Conservation (phyloP, 2,113 vertebrate species). For the Dasyornis broadbenti region DNA sequence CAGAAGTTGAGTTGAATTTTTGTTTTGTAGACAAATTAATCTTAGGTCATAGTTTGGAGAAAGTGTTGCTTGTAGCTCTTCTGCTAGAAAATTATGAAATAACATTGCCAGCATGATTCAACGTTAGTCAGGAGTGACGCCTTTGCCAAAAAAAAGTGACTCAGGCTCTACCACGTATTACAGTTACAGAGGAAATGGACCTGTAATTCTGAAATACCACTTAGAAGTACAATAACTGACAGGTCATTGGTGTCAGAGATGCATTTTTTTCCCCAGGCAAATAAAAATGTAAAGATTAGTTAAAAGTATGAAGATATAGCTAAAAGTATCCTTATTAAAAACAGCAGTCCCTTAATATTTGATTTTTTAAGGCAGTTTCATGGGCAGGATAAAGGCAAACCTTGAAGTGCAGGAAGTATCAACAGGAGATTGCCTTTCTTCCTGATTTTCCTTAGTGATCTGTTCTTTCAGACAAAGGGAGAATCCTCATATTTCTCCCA, state of each 20-base stretch:
- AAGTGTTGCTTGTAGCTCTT: neutral
- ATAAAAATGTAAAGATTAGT: neutral
- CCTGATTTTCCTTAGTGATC: neutral
- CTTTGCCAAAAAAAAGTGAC: neutral
- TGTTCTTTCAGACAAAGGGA: neutral
- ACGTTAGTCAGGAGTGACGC: neutral
- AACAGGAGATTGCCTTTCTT: neutral
- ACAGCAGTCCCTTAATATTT: neutral
- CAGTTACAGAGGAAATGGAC: neutral
- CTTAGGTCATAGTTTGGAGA: neutral
- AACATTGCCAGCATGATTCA: neutral
- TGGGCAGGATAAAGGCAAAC: neutral
- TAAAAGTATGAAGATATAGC: neutral
- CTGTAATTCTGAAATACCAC: neutral
- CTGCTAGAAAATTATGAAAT: neutral
- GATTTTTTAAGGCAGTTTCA: neutral
- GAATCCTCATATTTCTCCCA: neutral
- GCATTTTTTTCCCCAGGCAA: neutral
- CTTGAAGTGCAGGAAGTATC: neutral
- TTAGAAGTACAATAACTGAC: neutral
- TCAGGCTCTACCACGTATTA: neutral
- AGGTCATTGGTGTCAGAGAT: neutral
- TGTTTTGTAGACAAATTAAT: neutral
- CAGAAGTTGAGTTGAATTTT: neutral
- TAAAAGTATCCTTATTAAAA: neutral